These are phyloP conservation scores for Macaca fascicularis DNA, from an alignment of 2,113 vertebrate species.

Conservation along the genomic window DNA sequence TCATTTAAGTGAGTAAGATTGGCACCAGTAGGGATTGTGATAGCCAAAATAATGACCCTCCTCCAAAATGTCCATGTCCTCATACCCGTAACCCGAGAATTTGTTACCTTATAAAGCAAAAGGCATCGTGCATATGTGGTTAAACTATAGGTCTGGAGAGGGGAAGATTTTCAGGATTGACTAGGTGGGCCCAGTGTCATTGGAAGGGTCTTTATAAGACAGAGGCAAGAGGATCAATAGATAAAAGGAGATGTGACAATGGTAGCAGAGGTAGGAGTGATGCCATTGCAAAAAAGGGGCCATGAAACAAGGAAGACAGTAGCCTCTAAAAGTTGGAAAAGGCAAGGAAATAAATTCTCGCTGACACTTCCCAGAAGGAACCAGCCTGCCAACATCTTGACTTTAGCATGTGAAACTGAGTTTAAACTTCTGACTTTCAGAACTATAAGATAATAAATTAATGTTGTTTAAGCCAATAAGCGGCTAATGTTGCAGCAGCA, in stretches of 20 bases:
- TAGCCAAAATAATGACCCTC: neutral
- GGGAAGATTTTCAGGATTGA: neutral
- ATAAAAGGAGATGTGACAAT: neutral
- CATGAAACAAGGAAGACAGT: neutral
- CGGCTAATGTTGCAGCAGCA: neutral
- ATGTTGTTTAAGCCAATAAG: neutral
- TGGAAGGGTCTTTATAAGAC: neutral
- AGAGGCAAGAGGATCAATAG: neutral
- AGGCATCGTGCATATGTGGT: neutral
- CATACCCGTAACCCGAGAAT: neutral
- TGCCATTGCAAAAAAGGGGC: neutral
- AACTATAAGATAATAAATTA: neutral
- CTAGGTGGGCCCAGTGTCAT: neutral
- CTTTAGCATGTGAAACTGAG: neutral
- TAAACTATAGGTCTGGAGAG: neutral
- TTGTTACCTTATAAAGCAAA: neutral
- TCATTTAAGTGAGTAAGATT: neutral
- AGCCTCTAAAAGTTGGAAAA: neutral
- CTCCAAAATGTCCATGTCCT: neutral
- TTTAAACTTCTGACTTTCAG: neutral
- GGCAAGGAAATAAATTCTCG: neutral
- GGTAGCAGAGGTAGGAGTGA: neutral
- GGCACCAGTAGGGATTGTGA: neutral
- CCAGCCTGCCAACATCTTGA: neutral
- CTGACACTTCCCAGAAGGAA: neutral